phyloP scores from a whole-genome alignment of 2,888 invertebrate species.

The Petrolisthes cinctipes region DNA sequence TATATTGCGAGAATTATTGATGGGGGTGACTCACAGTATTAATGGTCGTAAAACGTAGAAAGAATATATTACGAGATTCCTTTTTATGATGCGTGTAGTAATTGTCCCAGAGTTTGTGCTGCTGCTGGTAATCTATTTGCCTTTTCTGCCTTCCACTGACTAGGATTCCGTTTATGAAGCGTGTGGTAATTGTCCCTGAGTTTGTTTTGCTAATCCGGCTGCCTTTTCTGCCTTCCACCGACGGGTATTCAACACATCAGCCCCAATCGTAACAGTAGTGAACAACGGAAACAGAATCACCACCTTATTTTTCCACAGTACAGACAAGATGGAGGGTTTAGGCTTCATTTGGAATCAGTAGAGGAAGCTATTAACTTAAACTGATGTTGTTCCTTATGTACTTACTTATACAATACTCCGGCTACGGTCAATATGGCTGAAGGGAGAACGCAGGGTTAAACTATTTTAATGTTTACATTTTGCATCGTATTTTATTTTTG shows the following conservation, averaged over 20 bases:
- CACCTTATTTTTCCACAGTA: conserved; percentile 23
- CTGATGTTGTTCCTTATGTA: too few species aligned
- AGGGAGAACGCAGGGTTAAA: not conserved
- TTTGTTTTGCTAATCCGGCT: not conserved
- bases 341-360: not conserved
- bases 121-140: too few species aligned
- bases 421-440: conserved; percentile 8
- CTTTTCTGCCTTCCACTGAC: too few species aligned
- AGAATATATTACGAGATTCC: too few species aligned
- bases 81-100: too few species aligned
- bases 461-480: conserved; percentile 2
- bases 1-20: too few species aligned
- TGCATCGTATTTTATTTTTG: not conserved
- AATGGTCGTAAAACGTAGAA: too few species aligned
- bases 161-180: too few species aligned
- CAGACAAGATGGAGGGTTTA: not conserved
- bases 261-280: conserved; percentile 22
- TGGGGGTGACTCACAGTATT: too few species aligned
- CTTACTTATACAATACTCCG: conserved; percentile 4
- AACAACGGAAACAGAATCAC: conserved; percentile 36
- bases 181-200: too few species aligned
- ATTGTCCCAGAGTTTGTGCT: too few species aligned
- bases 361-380: not conserved
- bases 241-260: conserved; percentile 26
- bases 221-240: conserved; percentile 37